These are phyloP conservation scores for Anagyrus pseudococci DNA, from an alignment of 2,888 invertebrate species.

Conservation along the genomic window DNA sequence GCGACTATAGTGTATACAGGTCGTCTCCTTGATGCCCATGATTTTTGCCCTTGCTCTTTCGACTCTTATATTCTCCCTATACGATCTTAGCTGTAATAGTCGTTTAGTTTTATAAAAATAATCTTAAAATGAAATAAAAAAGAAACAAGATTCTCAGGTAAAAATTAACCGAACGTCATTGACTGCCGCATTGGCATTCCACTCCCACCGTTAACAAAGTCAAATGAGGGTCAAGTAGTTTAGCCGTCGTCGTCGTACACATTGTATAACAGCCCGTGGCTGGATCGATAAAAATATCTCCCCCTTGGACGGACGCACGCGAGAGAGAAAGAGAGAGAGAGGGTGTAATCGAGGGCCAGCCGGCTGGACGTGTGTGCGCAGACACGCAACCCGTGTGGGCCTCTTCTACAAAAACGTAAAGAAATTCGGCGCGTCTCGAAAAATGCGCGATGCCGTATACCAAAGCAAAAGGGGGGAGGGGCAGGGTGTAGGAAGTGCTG, in stretches of 20 bases:
- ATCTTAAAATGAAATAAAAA: neutral
- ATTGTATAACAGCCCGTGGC: neutral
- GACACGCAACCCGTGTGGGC: neutral
- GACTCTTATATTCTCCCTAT: neutral
- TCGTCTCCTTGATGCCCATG: neutral
- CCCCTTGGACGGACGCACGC: neutral
- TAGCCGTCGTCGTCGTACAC: too few relatives aligned
- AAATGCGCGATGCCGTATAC: too few relatives aligned
- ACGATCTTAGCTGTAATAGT: neutral
- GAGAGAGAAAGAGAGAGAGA: neutral
- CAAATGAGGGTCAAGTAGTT: slow-evolving; percentile 8
- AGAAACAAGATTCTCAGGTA: neutral
- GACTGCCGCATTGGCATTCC: too few relatives aligned
- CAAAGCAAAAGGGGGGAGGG: neutral
- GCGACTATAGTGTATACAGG: neutral
- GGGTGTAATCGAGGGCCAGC: neutral
- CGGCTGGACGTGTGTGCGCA: too few relatives aligned
- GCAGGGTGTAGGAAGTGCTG: slow-evolving; percentile 33
- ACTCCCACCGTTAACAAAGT: slow-evolving; percentile 11
- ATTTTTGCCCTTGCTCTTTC: slow-evolving; percentile 2
- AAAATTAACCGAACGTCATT: neutral
- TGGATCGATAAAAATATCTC: slow-evolving; percentile 10
- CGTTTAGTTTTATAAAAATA: too few relatives aligned
- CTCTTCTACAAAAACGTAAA: slow-evolving; percentile 17
- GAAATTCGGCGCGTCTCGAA: slow-evolving; percentile 15